Evolutionary conservation across 2,888 invertebrate genomes (phyloP), one percentile per base, ranked within the genome.

Genomic region (Chaetogeoica ovagalla): DNA sequence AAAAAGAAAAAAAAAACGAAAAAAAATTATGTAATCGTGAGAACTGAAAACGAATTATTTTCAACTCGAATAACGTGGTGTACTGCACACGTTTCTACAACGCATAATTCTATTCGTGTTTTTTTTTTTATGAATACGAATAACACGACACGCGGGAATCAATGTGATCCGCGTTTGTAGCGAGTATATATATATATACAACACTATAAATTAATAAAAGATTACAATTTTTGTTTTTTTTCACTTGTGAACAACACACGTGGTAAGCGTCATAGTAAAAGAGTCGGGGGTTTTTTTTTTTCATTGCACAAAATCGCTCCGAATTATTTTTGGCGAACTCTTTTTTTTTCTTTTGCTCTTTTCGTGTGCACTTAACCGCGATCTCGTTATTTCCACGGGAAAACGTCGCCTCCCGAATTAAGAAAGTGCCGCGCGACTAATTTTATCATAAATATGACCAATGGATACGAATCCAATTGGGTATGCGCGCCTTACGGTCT

Each of bases 1-100:
- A n/a, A n/a, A n/a, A n/a, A 43, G 43, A 43, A 43, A 66, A 57
- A 59, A 52, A 69, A 30, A 30, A 30, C 4, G 2, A 4, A 30
- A 30, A 52, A 55, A 68, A 69, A 75, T 62, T 2, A 77, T 69
- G 17, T 52, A 69, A 70, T 21, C 37, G 39, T 77, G 60, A 11
- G 77, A 69, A 77, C 68, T 5, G 19, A 65, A 77, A 65, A 74
- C 21, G 30, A 59, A 75, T 55, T 43, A 57, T 60, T 52, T 60
- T 76, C 30, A 60, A 76, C 48, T 68, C 30, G 43, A 76, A 75
- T 63, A 63, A 65, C 9, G 57, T 23, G 17, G 52, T 30, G 57
- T 37, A 37, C 23, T n/a, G 9, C 21, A 21, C 48, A 62, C 62
- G 21, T 48, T 62, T 72, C 62, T 62, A 52, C 30, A 23, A 62